phyloP scores from a whole-genome alignment of 2,113 vertebrate genomes.

The Scomber japonicus region DNA sequence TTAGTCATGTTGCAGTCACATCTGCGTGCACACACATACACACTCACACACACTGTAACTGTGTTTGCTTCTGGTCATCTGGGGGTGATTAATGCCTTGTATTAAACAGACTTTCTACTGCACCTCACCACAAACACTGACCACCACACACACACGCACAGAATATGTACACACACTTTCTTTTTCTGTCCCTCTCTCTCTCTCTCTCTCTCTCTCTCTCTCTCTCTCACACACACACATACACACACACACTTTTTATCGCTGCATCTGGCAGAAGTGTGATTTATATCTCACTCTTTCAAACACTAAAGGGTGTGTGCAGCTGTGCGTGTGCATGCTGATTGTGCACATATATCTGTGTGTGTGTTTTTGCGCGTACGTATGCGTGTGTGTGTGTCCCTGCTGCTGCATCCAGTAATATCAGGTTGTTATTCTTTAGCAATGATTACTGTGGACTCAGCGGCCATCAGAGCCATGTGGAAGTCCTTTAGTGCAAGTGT shows the following conservation, averaged over 20 bases:
- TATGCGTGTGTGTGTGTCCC: conserved; percentile 14
- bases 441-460: conserved; percentile 48
- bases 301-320: conserved; percentile 66
- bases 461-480: conserved; percentile 66
- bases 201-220: too few species aligned
- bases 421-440: conserved; percentile 54
- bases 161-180: conserved; percentile 11
- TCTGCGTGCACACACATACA: conserved; percentile 6
- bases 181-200: conserved; percentile 11
- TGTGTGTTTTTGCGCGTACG: conserved; percentile 1
- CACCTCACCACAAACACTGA: conserved; percentile 70
- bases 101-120: conserved; percentile 79
- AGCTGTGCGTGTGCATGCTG: conserved; percentile 59
- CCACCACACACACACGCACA: conserved; percentile 57
- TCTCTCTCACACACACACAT: too few species aligned
- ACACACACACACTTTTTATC: conserved; percentile 50
- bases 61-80: conserved; percentile 74
- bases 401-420: conserved; percentile 45
- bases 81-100: conserved; percentile 79
- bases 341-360: background rate
- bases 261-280: conserved; percentile 69
- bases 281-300: conserved; percentile 73
- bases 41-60: conserved; percentile 24
- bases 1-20: conserved; percentile 66
- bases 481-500: conserved; percentile 67